Percentiles rank a stretch among this genome's conserved stretches.
These are phyloP conservation scores for Drosophila neoperkinsi DNA, from an alignment of 2,888 invertebrate species.

Conservation along the genomic window DNA sequence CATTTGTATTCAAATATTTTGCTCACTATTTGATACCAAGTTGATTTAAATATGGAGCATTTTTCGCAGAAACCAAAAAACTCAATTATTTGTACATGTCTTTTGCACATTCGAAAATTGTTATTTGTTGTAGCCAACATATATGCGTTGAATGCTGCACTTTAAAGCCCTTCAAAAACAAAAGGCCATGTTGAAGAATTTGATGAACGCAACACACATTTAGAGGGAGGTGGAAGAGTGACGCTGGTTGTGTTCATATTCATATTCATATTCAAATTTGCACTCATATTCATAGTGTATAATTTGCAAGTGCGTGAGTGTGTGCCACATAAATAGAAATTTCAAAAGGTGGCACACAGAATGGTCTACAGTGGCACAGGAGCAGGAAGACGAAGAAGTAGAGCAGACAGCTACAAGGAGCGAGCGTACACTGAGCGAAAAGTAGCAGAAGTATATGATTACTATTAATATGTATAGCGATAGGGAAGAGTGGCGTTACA, in stretches of 20 bases:
- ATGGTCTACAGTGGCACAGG: slow-evolving; percentile 5
- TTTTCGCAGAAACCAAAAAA: not conserved
- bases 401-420: slow-evolving; percentile 1
- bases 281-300: slow-evolving; percentile 15
- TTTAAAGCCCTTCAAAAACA: not conserved
- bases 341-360: slow-evolving; percentile 48
- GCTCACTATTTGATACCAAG: not conserved
- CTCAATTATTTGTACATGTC: not conserved
- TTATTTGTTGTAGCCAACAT: not conserved
- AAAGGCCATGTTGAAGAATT: slow-evolving; percentile 15
- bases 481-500: not conserved
- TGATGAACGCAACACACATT: slow-evolving; percentile 13
- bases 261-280: slow-evolving; percentile 34
- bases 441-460: not conserved
- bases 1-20: not conserved
- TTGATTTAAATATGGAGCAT: not conserved
- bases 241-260: slow-evolving; percentile 13
- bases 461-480: not conserved
- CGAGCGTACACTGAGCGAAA: slow-evolving; percentile 11
- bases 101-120: not conserved
- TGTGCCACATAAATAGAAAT: slow-evolving; percentile 53
- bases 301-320: slow-evolving; percentile 11
- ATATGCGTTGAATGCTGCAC: not conserved
- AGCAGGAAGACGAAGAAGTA: slow-evolving; percentile 4
- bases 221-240: too few species aligned